Conservation (phyloP, 2,113 vertebrate genomes). For the Heloderma charlesbogerti region DNA sequence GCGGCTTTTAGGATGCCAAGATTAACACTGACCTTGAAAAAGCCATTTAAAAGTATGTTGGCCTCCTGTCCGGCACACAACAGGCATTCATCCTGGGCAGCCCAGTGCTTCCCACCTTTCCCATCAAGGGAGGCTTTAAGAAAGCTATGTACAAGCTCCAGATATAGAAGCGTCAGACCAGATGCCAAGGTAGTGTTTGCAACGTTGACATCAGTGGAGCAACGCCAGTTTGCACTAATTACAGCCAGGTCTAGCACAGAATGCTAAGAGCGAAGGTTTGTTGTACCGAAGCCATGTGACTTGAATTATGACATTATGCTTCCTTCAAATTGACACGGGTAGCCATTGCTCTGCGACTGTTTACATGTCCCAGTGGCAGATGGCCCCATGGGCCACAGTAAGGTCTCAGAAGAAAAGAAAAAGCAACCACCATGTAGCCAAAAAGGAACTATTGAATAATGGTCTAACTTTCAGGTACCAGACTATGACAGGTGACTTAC, state of each 20-base stretch:
- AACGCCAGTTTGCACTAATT: constrained; percentile 12
- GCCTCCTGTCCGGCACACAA: constrained; percentile 44
- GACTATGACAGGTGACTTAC: constrained; percentile 9
- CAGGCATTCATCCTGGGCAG: constrained; percentile 35
- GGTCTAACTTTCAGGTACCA: background rate
- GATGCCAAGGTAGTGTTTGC: constrained; percentile 14
- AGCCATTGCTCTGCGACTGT: constrained; percentile 59
- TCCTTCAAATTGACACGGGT: constrained; percentile 51
- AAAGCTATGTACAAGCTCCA: constrained; percentile 5
- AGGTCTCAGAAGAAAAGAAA: constrained; percentile 52
- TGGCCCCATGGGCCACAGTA: constrained; percentile 57
- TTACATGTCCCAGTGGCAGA: constrained; percentile 59
- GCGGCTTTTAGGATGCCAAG: constrained; percentile 52
- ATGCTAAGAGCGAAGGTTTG: constrained; percentile 45
- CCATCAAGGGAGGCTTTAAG: constrained; percentile 44
- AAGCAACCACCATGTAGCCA: background rate
- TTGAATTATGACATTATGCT: constrained; percentile 46
- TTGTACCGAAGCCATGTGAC: constrained; percentile 41
- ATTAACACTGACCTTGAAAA: constrained; percentile 65
- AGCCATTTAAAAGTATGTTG: constrained; percentile 42
- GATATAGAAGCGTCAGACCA: constrained; percentile 4
- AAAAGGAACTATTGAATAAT: background rate
- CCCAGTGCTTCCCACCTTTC: constrained; percentile 29
- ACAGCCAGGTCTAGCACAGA: background rate
- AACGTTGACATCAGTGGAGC: background rate